Evolutionary conservation across 2,797 vertebrate species (phyloP).

Genomic region (Gobionotothen gibberifrons): DNA sequence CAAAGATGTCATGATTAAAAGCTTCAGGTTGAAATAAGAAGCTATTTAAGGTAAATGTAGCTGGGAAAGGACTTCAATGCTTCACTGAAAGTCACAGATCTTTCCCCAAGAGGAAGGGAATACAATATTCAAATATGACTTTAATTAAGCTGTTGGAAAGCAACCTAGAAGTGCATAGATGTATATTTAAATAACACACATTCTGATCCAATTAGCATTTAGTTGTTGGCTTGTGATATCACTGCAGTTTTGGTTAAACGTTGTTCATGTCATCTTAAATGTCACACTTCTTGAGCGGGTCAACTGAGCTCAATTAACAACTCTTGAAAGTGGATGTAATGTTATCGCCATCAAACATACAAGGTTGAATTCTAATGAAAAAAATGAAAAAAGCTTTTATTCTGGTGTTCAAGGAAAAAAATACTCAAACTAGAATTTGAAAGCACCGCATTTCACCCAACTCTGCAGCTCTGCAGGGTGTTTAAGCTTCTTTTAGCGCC

Average conservation of each 20-base stretch:
- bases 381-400: background rate
- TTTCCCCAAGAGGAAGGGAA: too few relatives aligned
- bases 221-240: too few relatives aligned
- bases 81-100: too few relatives aligned
- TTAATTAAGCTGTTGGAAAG: background rate
- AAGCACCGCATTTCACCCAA: background rate
- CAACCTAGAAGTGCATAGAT: background rate
- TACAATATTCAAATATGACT: too few relatives aligned
- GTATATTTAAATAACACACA: background rate
- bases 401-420: too few relatives aligned
- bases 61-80: too few relatives aligned
- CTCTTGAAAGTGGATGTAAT: background rate
- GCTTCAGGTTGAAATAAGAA: background rate
- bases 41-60: slow-evolving; percentile 7
- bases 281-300: too few relatives aligned
- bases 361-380: background rate
- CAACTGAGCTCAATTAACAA: background rate
- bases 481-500: background rate
- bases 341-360: background rate
- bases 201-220: too few relatives aligned
- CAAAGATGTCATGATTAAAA: background rate
- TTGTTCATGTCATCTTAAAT: background rate
- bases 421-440: background rate
- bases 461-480: background rate
- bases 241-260: background rate